Evolutionary conservation across 2,113 vertebrate genomes (phyloP).

Genomic region (Micromys minutus): DNA sequence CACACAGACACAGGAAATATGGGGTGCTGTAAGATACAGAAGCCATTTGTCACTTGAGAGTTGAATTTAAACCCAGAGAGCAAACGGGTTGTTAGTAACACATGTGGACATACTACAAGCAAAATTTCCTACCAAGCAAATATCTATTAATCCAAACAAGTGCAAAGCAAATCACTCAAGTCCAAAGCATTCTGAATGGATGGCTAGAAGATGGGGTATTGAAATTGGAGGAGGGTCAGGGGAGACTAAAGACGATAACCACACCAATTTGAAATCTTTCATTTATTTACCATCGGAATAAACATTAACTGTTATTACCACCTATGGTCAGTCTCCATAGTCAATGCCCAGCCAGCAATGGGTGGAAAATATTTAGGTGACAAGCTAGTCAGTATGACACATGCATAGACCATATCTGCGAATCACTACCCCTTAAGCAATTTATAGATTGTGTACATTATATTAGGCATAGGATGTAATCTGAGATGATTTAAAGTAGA

Average conservation of each 20-base stretch:
- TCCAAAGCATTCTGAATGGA: not conserved
- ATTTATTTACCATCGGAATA: constrained; percentile 12
- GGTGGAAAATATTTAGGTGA: not conserved
- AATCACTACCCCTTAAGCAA: not conserved
- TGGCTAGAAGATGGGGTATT: constrained; percentile 24
- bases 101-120: not conserved
- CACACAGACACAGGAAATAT: not conserved
- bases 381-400: not conserved
- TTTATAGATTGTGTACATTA: not conserved
- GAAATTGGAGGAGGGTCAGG: not conserved
- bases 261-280: constrained; percentile 14
- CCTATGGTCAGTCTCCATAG: not conserved
- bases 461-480: not conserved
- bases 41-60: not conserved
- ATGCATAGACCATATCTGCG: not conserved
- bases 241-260: not conserved
- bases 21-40: not conserved
- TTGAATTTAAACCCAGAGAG: not conserved
- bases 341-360: not conserved
- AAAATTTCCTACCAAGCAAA: no score
- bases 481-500: not conserved
- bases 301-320: not conserved
- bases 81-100: not conserved
- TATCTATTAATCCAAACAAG: no score
- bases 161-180: not conserved